phyloP scores from a whole-genome alignment of 2,113 vertebrate genomes.

The Pterocles burchelli region DNA sequence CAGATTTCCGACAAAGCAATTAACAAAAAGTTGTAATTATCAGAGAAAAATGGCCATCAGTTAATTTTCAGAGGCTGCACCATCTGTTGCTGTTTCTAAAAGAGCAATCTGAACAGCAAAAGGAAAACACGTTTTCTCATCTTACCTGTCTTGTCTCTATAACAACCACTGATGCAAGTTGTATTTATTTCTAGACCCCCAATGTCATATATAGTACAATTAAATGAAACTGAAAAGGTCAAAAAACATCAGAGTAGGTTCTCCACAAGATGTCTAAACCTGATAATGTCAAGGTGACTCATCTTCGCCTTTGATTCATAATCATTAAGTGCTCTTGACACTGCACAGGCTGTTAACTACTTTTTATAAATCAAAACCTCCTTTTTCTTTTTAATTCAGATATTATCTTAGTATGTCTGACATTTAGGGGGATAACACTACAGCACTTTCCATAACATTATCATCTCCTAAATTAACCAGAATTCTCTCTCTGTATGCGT shows the following conservation, averaged over 20 bases:
- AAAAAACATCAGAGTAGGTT: slow-evolving; percentile 65
- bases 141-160: slow-evolving; percentile 66
- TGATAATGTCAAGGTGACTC: slow-evolving; percentile 73
- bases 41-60: neutral
- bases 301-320: slow-evolving; percentile 63
- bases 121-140: slow-evolving; percentile 44
- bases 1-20: neutral
- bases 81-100: slow-evolving; percentile 43
- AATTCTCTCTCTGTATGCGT: neutral
- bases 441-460: neutral
- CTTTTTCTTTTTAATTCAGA: neutral
- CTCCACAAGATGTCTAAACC: slow-evolving; percentile 57
- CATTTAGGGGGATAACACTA: neutral
- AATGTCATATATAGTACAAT: slow-evolving; percentile 63
- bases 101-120: slow-evolving; percentile 10
- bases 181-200: slow-evolving; percentile 61
- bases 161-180: slow-evolving; percentile 72
- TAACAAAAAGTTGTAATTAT: neutral
- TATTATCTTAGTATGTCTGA: slow-evolving; percentile 42
- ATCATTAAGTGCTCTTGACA: slow-evolving; percentile 56
- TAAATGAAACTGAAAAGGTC: slow-evolving; percentile 74
- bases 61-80: neutral
- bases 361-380: slow-evolving; percentile 30
- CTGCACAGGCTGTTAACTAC: slow-evolving; percentile 10
- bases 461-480: neutral